A percentile compares a stretch with the other conserved stretches of the same genome.
Evolutionary conservation across 2,888 invertebrate species (phyloP).

Genomic region (Noctuana brunneofusca): DNA sequence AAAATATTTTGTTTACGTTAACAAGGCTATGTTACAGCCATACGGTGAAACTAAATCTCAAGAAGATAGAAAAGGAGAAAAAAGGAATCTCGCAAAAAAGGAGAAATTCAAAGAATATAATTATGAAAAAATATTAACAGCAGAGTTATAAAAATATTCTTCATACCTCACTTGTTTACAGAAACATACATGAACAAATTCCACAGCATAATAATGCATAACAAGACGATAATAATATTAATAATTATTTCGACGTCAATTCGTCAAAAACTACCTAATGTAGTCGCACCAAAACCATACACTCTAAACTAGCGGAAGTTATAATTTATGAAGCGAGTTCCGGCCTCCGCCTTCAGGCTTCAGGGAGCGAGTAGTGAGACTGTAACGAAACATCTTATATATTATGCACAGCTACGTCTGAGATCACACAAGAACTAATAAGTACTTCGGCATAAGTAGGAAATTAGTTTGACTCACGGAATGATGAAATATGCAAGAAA

Average conservation of each 20-base stretch:
- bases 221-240: no score
- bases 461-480: constrained; percentile 19
- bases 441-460: constrained; percentile 11
- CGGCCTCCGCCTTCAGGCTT: constrained; percentile 59
- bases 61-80: no score
- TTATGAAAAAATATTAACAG: no score
- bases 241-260: not conserved
- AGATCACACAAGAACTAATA: constrained; percentile 52
- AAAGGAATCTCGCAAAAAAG: no score
- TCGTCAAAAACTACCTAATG: constrained; percentile 48
- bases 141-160: no score
- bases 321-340: constrained; percentile 79
- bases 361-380: constrained; percentile 37
- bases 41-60: no score
- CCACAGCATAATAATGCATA: no score
- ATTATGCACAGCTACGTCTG: constrained; percentile 66
- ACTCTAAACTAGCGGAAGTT: constrained; percentile 78
- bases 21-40: no score
- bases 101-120: no score
- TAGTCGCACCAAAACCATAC: constrained; percentile 48
- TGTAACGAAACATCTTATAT: constrained; percentile 69
- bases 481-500: not conserved
- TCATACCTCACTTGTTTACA: no score
- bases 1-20: no score
- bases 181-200: no score